Conservation (phyloP, 2,888 invertebrate genomes). For the Hemithea aestivaria region DNA sequence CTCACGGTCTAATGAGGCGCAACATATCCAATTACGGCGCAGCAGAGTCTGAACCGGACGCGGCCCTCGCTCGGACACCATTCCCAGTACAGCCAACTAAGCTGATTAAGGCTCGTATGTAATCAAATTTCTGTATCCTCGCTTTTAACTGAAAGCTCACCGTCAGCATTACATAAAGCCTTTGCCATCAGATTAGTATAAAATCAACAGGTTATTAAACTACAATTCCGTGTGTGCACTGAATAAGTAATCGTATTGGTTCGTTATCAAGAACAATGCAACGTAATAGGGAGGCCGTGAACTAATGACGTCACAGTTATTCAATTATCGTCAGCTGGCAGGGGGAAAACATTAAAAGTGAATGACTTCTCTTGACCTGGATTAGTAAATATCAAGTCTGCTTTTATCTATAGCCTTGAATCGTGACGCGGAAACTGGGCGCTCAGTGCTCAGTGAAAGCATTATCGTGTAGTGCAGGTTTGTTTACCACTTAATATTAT, state of each 20-base stretch:
- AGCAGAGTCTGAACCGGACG: slow-evolving; percentile 29
- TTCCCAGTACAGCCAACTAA: slow-evolving; percentile 38
- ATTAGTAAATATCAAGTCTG: slow-evolving; percentile 63
- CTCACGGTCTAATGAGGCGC: slow-evolving; percentile 50
- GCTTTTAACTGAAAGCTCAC: not conserved
- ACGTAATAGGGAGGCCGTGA: slow-evolving; percentile 48
- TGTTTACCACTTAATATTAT: slow-evolving; percentile 4
- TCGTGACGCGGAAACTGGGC: slow-evolving; percentile 72
- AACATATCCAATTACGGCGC: slow-evolving; percentile 56
- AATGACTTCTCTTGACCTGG: slow-evolving; percentile 70
- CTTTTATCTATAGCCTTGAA: slow-evolving; percentile 69
- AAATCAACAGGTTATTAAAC: slow-evolving; percentile 5
- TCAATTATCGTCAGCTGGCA: slow-evolving; percentile 56
- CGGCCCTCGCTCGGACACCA: slow-evolving; percentile 38
- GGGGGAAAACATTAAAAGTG: slow-evolving; percentile 61
- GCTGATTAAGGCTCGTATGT: slow-evolving; percentile 46
- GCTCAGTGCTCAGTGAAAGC: slow-evolving; percentile 68
- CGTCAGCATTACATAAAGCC: not conserved
- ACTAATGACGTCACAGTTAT: slow-evolving; percentile 53
- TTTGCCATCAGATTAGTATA: not conserved
- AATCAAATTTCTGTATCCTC: slow-evolving; percentile 34
- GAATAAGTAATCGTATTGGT: slow-evolving; percentile 25
- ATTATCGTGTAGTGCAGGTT: slow-evolving; percentile 59
- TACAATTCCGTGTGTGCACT: slow-evolving; percentile 3
- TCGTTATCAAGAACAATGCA: slow-evolving; percentile 44